phyloP scores from a whole-genome alignment of 2,888 invertebrate genomes.

The Amiota mariae region DNA sequence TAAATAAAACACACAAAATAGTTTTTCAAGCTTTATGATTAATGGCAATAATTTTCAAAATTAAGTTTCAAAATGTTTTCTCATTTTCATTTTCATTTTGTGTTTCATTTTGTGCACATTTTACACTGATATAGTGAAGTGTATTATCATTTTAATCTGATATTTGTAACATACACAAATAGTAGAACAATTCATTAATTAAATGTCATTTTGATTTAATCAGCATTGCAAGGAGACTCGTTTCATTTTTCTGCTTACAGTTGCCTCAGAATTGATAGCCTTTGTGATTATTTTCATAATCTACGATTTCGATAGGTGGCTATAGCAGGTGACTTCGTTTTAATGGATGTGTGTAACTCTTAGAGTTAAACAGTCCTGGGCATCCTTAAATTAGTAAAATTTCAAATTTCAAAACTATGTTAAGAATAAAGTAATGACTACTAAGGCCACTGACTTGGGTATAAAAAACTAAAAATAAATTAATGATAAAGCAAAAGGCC shows the following conservation, averaged over 20 bases:
- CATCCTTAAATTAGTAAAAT: too few relatives aligned
- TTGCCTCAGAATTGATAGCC: not conserved
- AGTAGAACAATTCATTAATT: not conserved
- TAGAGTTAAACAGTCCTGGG: too few relatives aligned
- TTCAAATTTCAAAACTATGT: too few relatives aligned
- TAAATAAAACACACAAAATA: not conserved
- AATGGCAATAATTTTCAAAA: slow-evolving; percentile 58
- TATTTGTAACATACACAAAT: too few relatives aligned
- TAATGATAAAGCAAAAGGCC: too few relatives aligned
- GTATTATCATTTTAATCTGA: not conserved
- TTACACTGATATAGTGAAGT: not conserved
- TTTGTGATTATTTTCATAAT: not conserved
- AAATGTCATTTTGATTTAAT: not conserved
- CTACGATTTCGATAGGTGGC: too few relatives aligned
- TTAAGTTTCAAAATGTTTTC: slow-evolving; percentile 50
- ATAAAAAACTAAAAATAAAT: too few relatives aligned
- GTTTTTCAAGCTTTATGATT: slow-evolving; percentile 46
- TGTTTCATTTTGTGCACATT: not conserved
- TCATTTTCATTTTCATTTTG: slow-evolving; percentile 5
- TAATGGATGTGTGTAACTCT: too few relatives aligned
- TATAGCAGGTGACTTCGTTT: too few relatives aligned
- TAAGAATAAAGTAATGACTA: too few relatives aligned
- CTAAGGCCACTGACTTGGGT: too few relatives aligned
- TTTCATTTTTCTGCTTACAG: not conserved
- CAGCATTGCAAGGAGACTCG: not conserved